Conservation (phyloP, 64 coral and sea anemone genomes). For the Pachyseris speciosa region DNA sequence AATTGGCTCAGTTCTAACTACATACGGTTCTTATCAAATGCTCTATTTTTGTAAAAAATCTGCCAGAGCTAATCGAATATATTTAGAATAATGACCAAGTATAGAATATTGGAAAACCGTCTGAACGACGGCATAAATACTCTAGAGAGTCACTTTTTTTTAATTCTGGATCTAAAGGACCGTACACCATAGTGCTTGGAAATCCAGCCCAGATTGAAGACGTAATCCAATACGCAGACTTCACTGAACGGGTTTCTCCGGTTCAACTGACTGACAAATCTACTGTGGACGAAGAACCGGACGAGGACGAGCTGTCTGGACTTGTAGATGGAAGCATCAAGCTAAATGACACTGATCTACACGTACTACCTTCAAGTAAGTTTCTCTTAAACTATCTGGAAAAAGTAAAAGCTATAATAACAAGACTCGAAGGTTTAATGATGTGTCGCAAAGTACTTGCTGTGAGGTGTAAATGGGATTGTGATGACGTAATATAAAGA, state of each 20-base stretch:
- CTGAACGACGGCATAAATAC: too few species aligned
- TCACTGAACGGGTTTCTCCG: neutral
- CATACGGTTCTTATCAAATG: too few species aligned
- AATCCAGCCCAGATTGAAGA: slow-evolving; percentile 28
- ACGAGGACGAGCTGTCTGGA: neutral
- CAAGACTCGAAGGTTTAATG: too few species aligned
- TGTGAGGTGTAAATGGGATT: too few species aligned
- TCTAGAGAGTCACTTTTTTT: too few species aligned
- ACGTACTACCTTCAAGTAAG: neutral
- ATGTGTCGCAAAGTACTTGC: too few species aligned
- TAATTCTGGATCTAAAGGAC: neutral
- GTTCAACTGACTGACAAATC: neutral
- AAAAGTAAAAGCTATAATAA: neutral
- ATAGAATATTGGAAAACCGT: too few species aligned
- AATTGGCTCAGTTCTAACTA: too few species aligned
- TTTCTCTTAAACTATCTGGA: neutral
- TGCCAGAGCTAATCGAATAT: too few species aligned
- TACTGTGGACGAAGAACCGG: slow-evolving; percentile 43
- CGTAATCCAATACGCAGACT: slow-evolving; percentile 55
- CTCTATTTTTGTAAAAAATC: too few species aligned
- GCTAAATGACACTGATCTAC: neutral
- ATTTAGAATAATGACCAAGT: too few species aligned
- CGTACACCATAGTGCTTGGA: slow-evolving; percentile 8
- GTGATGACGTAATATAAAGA: too few species aligned
- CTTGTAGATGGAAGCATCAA: slow-evolving; percentile 1